Conservation (phyloP, 2,113 vertebrate species). For the Cyanoderma ruficeps region DNA sequence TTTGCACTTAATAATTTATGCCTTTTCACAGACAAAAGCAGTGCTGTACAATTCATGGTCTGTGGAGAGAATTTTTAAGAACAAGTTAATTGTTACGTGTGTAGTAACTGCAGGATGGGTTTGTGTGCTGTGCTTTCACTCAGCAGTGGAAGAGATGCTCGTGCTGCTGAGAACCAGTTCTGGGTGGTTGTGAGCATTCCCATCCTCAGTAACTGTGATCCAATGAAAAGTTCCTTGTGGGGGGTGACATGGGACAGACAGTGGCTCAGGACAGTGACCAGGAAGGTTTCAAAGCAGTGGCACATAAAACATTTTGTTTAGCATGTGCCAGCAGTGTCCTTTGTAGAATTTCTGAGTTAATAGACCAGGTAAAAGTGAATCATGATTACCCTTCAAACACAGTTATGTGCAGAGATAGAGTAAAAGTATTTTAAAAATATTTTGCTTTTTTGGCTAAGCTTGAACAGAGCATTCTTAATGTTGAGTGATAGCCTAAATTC, state of each 20-base stretch:
- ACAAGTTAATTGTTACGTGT: fast-evolving
- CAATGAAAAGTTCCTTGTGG: background rate
- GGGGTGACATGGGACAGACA: background rate
- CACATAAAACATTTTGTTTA: fast-evolving
- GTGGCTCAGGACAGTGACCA: background rate
- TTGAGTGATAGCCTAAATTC: background rate
- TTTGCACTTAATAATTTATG: background rate
- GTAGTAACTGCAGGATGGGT: background rate
- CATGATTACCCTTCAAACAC: background rate
- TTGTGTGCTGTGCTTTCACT: background rate
- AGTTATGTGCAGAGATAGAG: background rate
- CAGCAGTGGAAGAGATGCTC: background rate
- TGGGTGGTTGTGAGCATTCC: background rate
- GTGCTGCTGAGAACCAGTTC: background rate
- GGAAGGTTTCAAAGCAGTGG: background rate
- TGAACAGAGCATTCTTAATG: background rate
- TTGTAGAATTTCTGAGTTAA: background rate
- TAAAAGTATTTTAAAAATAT: background rate
- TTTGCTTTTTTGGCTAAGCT: background rate
- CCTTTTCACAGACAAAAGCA: background rate
- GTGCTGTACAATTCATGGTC: background rate
- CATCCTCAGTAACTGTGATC: background rate
- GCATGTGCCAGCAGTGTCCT: fast-evolving
- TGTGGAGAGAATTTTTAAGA: background rate
- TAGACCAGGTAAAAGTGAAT: background rate